These are phyloP conservation scores for Microctonus brassicae DNA, from an alignment of 2,888 invertebrate species.

Conservation along the genomic window DNA sequence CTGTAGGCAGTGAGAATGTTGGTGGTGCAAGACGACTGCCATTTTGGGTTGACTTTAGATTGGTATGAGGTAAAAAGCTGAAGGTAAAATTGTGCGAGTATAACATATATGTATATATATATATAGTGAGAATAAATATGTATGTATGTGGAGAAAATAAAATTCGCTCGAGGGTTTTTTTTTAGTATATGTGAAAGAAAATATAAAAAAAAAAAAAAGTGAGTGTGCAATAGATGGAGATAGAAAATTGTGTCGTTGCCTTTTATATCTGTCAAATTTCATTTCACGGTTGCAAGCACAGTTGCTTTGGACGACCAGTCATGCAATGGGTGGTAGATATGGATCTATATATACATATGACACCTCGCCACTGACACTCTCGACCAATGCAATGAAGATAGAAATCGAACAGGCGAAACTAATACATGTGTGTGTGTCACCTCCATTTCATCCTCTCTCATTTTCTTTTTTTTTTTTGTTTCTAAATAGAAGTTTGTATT, in stretches of 20 bases:
- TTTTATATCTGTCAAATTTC: slow-evolving; percentile 68
- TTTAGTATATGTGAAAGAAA: slow-evolving; percentile 24
- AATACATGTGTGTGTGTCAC: slow-evolving; percentile 19
- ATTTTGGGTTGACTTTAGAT: slow-evolving; percentile 49
- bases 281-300: slow-evolving; percentile 65
- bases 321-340: slow-evolving; percentile 45
- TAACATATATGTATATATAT: slow-evolving; percentile 25
- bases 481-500: no score
- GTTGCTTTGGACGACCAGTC: slow-evolving; percentile 45
- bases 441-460: no score
- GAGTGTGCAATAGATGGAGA: slow-evolving; percentile 37
- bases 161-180: slow-evolving; percentile 33
- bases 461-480: no score
- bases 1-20: slow-evolving; percentile 48
- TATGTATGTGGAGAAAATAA: background rate
- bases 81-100: slow-evolving; percentile 29
- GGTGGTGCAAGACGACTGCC: slow-evolving; percentile 50
- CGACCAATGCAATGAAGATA: background rate
- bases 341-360: slow-evolving; percentile 45
- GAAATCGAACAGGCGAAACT: slow-evolving; percentile 1
- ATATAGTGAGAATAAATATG: slow-evolving; percentile 8
- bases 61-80: slow-evolving; percentile 9
- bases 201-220: slow-evolving; percentile 34
- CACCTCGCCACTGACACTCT: slow-evolving; percentile 39
- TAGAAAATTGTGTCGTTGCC: slow-evolving; percentile 46